Base-by-base conservation (phyloP, 2,888 invertebrate genomes). In the Trissonchulus latispiculum region DNA sequence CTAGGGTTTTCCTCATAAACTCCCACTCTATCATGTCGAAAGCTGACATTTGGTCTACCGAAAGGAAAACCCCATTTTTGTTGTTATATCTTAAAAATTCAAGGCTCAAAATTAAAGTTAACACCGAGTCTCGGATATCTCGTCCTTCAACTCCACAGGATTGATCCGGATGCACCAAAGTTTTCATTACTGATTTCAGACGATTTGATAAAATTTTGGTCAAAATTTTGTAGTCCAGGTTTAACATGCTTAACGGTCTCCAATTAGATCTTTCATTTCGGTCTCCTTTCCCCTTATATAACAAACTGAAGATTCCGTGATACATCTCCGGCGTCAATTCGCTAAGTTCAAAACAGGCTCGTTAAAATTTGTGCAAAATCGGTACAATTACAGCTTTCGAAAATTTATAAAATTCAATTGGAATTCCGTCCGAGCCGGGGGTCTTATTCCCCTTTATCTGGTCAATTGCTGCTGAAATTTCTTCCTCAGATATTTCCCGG, bases 281-380 rank as follows among this genome's bases (percentile, higher is more conserved):
- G 31, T 68, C 69, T 68, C 31, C 69, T 68, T 68, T 68, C 3
- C 35, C 35, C 69, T 68, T 68, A 33, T 32, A 68, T 68, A 33
- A n/a, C 28, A 32, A 33, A 29, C 32, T 32, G 18, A 68, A 32
- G 18, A 68, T 28, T 15, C 35, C 69, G 3, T 31, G 3, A 29
- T 68, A 68, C 69, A 68, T 68, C 8, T 3, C 28, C 8, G 3
- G 3, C 8, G 69, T 3, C 33, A 68, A 29, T 32, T 68, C 18
- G 3, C 28, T 35, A 3, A 35, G 3, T 32, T 18, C 28, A 29
- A 68, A 68, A n/a, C 3, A 3, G 3, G 3, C 28, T 32, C 33
- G 18, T 8, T 68, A 68, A 15, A 68, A 3, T 68, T 35, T 36
- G 3, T 18, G 2, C 8, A 68, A 28, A 3, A 3, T 18, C 69